These are phyloP conservation scores for Stigmatopora argus DNA, from an alignment of 2,113 vertebrate genomes.

Conservation along the genomic window DNA sequence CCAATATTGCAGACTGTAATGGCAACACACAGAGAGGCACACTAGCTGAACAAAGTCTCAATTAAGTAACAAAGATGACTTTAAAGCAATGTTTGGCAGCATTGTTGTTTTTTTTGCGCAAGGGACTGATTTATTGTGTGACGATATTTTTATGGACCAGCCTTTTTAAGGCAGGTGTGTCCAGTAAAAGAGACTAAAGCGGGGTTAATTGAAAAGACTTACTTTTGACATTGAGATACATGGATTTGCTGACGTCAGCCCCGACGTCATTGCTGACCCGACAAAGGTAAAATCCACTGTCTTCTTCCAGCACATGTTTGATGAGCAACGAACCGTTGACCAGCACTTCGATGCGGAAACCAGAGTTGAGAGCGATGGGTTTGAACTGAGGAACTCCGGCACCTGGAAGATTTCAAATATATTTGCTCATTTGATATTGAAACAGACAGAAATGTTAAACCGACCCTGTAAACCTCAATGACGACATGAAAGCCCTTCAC, in stretches of 20 bases:
- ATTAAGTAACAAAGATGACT: slow-evolving; percentile 14
- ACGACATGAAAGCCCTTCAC: too few relatives aligned
- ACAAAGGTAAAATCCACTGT: slow-evolving; percentile 98
- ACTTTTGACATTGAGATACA: slow-evolving; percentile 99
- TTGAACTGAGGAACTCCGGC: slow-evolving; percentile 96
- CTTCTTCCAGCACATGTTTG: slow-evolving; percentile 95
- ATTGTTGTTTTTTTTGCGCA: too few relatives aligned
- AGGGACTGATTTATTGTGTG: too few relatives aligned
- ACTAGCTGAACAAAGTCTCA: slow-evolving; percentile 10
- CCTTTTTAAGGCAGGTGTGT: too few relatives aligned
- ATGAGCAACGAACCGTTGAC: slow-evolving; percentile 92
- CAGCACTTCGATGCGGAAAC: slow-evolving; percentile 88
- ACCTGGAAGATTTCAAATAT: slow-evolving; percentile 61
- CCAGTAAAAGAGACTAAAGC: background rate
- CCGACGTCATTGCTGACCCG: slow-evolving; percentile 99
- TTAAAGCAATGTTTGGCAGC: slow-evolving; percentile 17
- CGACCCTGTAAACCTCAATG: background rate
- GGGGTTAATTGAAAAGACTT: slow-evolving; percentile 61
- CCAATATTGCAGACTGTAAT: slow-evolving; percentile 13
- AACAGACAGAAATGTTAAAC: background rate
- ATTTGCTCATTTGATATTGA: background rate
- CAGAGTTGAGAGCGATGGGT: slow-evolving; percentile 86
- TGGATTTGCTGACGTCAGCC: slow-evolving; percentile 99
- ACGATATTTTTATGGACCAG: too few relatives aligned
- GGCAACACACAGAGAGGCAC: slow-evolving; percentile 2